phyloP scores from a whole-genome alignment of 2,113 vertebrate species.

The Perca schrenkii region DNA sequence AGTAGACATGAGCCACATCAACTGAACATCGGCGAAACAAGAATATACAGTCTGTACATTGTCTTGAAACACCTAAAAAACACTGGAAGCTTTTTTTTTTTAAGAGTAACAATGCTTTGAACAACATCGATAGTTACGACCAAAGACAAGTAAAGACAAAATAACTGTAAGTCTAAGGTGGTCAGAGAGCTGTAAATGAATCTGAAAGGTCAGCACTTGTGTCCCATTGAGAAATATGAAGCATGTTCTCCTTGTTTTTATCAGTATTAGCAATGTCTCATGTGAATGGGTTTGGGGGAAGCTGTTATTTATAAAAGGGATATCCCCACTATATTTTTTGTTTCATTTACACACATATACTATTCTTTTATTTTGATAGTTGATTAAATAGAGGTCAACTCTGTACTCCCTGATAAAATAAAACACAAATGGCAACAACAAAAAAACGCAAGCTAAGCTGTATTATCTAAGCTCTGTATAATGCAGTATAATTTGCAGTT shows the following conservation, averaged over 20 bases:
- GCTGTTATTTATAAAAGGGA: conserved; percentile 66
- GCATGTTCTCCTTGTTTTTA: conserved; percentile 70
- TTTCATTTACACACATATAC: conserved; percentile 27
- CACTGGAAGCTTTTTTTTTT: conserved; percentile 50
- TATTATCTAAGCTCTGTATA: conserved; percentile 54
- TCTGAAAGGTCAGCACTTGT: conserved; percentile 76
- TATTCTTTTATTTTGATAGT: conserved; percentile 47
- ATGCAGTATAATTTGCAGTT: conserved; percentile 53
- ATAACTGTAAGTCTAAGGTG: conserved; percentile 26
- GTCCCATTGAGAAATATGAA: conserved; percentile 69
- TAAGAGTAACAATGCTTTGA: conserved; percentile 51
- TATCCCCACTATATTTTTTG: conserved; percentile 47
- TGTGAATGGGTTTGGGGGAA: conserved; percentile 52
- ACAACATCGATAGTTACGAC: conserved; percentile 57
- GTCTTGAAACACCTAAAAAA: conserved; percentile 34
- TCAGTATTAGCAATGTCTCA: conserved; percentile 79
- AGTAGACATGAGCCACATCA: conserved; percentile 56
- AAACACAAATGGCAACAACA: conserved; percentile 22
- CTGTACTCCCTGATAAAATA: conserved; percentile 18
- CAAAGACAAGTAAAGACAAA: conserved; percentile 59
- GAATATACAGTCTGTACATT: conserved; percentile 43
- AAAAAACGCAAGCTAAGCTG: conserved; percentile 45
- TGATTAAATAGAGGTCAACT: conserved; percentile 33
- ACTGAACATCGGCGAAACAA: conserved; percentile 31
- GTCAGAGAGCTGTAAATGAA: conserved; percentile 53